A percentile compares a stretch with the other conserved stretches of the same genome.
Conservation (phyloP, 2,888 invertebrate species). For the Nasonovia ribisnigri region DNA sequence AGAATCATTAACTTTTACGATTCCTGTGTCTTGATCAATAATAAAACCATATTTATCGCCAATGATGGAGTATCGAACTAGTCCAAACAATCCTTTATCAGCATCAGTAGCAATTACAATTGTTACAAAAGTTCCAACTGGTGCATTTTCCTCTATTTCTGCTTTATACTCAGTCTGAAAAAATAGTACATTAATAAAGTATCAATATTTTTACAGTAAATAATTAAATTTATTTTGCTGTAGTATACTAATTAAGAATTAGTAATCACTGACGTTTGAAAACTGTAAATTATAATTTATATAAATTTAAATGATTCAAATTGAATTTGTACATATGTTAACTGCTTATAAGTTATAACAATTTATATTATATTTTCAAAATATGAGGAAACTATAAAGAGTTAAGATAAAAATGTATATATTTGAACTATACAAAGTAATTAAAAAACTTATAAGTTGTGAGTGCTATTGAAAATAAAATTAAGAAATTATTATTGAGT, state of each 20-base stretch:
- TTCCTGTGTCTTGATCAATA: constrained; percentile 80
- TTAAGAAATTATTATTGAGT: neutral
- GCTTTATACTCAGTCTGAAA: constrained; percentile 76
- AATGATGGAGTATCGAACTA: constrained; percentile 82
- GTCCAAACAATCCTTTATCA: constrained; percentile 84
- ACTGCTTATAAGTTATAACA: neutral
- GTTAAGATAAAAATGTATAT: neutral
- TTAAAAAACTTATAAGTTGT: neutral
- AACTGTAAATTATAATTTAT: neutral
- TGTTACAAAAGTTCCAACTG: constrained; percentile 79
- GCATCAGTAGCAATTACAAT: constrained; percentile 82
- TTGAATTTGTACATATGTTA: too few relatives aligned
- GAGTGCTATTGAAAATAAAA: neutral
- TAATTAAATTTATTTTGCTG: neutral
- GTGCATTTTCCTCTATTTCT: constrained; percentile 82
- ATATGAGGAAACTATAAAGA: neutral
- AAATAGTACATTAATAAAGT: constrained; percentile 65
- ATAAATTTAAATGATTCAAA: too few relatives aligned
- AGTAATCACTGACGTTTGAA: neutral
- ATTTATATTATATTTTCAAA: constrained; percentile 6
- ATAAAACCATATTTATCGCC: constrained; percentile 85
- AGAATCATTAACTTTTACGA: constrained; percentile 81
- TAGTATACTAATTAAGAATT: neutral
- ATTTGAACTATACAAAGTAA: neutral
- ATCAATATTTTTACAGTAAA: neutral